Evolutionary conservation across 2,113 vertebrate species (phyloP).

Genomic region (Leucosticte australis): DNA sequence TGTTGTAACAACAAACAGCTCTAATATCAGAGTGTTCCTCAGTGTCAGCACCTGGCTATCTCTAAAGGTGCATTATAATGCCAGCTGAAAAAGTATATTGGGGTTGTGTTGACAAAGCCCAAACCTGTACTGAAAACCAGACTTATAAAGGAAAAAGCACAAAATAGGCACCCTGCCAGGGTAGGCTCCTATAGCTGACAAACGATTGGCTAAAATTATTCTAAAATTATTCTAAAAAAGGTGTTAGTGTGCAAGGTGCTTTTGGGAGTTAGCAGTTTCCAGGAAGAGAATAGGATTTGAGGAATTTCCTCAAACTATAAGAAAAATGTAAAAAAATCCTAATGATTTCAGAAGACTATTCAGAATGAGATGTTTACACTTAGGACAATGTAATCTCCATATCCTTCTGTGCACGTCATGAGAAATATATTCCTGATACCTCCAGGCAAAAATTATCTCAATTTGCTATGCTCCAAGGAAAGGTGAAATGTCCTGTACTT

Average conservation of each 20-base stretch:
- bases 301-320: neutral
- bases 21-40: neutral
- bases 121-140: neutral
- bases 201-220: neutral
- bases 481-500: neutral
- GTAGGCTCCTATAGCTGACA: neutral
- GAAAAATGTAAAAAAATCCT: neutral
- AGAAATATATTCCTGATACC: neutral
- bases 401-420: neutral
- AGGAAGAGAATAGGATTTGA: neutral
- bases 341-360: neutral
- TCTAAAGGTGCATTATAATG: neutral
- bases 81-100: neutral
- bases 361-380: neutral
- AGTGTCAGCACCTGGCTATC: neutral
- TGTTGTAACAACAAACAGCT: neutral
- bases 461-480: neutral
- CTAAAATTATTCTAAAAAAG: neutral
- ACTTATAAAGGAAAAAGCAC: neutral
- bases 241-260: rapidly evolving
- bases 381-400: neutral
- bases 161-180: neutral
- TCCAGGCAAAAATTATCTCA: neutral
- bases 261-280: neutral
- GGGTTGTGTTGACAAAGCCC: neutral